Conservation (phyloP, 1,140 invertebrate genomes). For the Potamilus streckersoni region DNA sequence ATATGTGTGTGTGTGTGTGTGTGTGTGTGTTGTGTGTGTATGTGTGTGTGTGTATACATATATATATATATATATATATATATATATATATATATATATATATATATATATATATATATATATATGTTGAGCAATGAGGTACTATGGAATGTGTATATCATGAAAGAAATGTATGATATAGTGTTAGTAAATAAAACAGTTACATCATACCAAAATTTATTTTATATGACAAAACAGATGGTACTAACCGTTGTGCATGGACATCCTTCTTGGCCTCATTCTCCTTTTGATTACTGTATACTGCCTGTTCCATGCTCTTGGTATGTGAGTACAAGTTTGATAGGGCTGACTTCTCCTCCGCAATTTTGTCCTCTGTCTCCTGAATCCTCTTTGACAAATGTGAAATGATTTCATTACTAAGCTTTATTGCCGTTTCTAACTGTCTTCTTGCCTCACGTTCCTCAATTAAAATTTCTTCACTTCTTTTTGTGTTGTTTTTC, state of each 20-base stretch:
- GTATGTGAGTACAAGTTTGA: conserved; percentile 60
- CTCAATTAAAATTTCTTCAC: conserved; percentile 60
- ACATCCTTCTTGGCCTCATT: conserved; percentile 56
- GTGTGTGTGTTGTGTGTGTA: too few relatives aligned
- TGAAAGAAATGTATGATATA: too few relatives aligned
- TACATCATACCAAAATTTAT: too few relatives aligned
- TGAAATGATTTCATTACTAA: conserved; percentile 59
- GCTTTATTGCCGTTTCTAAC: conserved; percentile 58
- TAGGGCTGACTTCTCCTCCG: conserved; percentile 60
- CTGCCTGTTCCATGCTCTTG: conserved; percentile 64
- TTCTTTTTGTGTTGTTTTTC: conserved; percentile 49
- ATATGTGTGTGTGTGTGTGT: too few relatives aligned
- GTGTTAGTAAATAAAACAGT: too few relatives aligned
- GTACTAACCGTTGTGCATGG: conserved; percentile 53
- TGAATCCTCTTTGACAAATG: conserved; percentile 61
- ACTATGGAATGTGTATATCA: too few relatives aligned
- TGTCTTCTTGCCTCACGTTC: conserved; percentile 57
- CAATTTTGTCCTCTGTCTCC: conserved; percentile 60
- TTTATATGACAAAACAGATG: neutral
- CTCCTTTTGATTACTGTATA: conserved; percentile 63
- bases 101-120: too few relatives aligned
- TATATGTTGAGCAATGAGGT: too few relatives aligned
- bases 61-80: too few relatives aligned
- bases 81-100: too few relatives aligned
- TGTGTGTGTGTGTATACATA: too few relatives aligned